Conservation (phyloP, 2,888 invertebrate species). For the Eupithecia exiguata region DNA sequence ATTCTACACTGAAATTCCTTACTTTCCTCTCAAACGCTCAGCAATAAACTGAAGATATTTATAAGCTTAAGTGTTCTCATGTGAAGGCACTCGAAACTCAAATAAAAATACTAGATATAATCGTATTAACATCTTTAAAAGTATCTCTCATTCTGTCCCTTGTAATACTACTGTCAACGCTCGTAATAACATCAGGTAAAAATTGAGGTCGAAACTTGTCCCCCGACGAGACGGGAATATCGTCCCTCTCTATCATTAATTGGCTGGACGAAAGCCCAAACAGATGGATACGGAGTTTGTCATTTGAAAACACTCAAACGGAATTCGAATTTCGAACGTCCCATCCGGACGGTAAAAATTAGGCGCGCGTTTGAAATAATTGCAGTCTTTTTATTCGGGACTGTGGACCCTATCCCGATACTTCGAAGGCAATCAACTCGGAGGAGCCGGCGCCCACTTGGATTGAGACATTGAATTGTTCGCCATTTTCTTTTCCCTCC, state of each 20-base stretch:
- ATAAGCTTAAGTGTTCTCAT: conserved; percentile 35
- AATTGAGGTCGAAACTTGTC: conserved; percentile 72
- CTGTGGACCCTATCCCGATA: conserved; percentile 62
- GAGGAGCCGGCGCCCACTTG: conserved; percentile 60
- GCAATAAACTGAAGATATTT: background rate
- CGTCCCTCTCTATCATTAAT: conserved; percentile 74
- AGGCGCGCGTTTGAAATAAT: conserved; percentile 68
- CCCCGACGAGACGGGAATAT: conserved; percentile 65
- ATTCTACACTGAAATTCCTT: background rate
- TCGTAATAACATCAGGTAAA: conserved; percentile 80
- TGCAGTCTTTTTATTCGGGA: conserved; percentile 58
- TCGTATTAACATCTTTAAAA: conserved; percentile 60
- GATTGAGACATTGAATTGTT: conserved; percentile 80
- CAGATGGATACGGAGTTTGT: conserved; percentile 68
- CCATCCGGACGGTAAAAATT: conserved; percentile 62
- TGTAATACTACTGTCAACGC: conserved; percentile 76
- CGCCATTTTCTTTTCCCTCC: conserved; percentile 76
- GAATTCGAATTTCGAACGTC: conserved; percentile 62
- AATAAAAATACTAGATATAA: conserved; percentile 40
- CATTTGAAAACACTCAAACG: conserved; percentile 65
- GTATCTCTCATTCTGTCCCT: conserved; percentile 66
- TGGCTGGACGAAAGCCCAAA: conserved; percentile 65
- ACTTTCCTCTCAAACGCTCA: background rate
- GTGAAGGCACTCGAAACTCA: conserved; percentile 34
- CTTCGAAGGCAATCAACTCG: conserved; percentile 69